These are phyloP conservation scores for Mus pahari DNA, from an alignment of 2,113 vertebrate genomes.

Conservation along the genomic window DNA sequence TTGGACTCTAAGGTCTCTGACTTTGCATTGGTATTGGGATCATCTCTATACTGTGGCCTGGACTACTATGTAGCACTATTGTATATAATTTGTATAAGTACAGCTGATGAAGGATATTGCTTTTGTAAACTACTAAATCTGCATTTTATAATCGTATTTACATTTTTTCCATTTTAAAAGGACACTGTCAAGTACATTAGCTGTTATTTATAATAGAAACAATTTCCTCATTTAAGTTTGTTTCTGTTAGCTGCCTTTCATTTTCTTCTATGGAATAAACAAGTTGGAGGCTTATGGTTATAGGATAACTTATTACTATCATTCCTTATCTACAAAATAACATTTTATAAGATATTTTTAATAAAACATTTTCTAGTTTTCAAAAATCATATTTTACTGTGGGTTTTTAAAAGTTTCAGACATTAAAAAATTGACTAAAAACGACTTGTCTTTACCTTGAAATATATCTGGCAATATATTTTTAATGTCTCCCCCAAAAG, in stretches of 20 bases:
- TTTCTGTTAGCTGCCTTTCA: constrained; percentile 61
- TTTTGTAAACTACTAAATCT: constrained; percentile 55
- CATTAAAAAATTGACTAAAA: constrained; percentile 46
- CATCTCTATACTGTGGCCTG: neutral
- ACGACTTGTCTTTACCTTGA: constrained; percentile 33
- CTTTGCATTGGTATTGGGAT: constrained; percentile 65
- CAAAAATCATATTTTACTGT: neutral
- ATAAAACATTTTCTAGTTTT: neutral
- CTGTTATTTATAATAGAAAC: constrained; percentile 34
- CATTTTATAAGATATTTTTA: constrained; percentile 54
- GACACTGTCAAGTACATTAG: constrained; percentile 81
- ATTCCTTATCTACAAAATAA: constrained; percentile 7
- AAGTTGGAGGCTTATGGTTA: constrained; percentile 15
- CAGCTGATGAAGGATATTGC: constrained; percentile 16
- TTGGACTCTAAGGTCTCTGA: neutral
- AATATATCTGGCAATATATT: constrained; percentile 28
- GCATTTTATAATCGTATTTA: constrained; percentile 49
- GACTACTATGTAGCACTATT: neutral
- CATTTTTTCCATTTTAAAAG: constrained; percentile 78
- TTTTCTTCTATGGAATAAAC: constrained; percentile 53
- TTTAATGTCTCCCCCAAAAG: constrained; percentile 4
- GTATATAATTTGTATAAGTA: neutral
- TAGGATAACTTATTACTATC: constrained; percentile 14
- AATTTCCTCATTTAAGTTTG: constrained; percentile 62
- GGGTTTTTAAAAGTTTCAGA: neutral